Evolutionary conservation across 2,888 invertebrate genomes (phyloP), one percentile per base, ranked within the genome.

Genomic region (Trachelus iudaicus): DNA sequence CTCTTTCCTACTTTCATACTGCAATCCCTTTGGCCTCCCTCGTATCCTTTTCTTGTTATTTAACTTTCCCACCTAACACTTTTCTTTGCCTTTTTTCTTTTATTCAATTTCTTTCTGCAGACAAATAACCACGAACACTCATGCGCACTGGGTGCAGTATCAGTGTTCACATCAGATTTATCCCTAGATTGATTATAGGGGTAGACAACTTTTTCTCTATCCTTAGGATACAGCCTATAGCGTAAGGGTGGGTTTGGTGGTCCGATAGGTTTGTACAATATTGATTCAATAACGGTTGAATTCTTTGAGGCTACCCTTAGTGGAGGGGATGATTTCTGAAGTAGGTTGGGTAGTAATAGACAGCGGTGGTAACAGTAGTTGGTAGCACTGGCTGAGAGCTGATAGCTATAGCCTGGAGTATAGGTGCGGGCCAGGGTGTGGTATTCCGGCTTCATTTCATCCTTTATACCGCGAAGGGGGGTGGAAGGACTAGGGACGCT

Each of bases 391-490:
- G 40, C 40, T 40, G 40, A 40, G 40, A 15, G 40, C 15, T 81
- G 80, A 79, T 40, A 81, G 81, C 79, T 82, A 79, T 79, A 79
- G 79, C 79, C 76, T 77, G 80, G 82, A 75, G 40, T 15, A 15
- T 40, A 40, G 81, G 81, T 80, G 80, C 76, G 79, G 77, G 78
- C 80, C 80, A 78, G 86, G 86, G 88, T 86, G 87, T 86, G 88
- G 87, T 89, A 87, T 89, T 89, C 89, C 89, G 87, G 89, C 87
- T 89, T 89, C 87, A 87, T 90, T 90, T 89, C 86, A 87, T 90
- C 90, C 89, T 90, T 90, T 88, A 90, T 87, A 85, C 85, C 79
- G 73, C 80, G 76, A 81, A 81, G 69, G 74, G 74, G 77, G 82
- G 79, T 37, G 73, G 77, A 85, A 84, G 85, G 84, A 85, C 82